phyloP scores from a whole-genome alignment of 2,113 vertebrate species.

The Calyptomena viridis region DNA sequence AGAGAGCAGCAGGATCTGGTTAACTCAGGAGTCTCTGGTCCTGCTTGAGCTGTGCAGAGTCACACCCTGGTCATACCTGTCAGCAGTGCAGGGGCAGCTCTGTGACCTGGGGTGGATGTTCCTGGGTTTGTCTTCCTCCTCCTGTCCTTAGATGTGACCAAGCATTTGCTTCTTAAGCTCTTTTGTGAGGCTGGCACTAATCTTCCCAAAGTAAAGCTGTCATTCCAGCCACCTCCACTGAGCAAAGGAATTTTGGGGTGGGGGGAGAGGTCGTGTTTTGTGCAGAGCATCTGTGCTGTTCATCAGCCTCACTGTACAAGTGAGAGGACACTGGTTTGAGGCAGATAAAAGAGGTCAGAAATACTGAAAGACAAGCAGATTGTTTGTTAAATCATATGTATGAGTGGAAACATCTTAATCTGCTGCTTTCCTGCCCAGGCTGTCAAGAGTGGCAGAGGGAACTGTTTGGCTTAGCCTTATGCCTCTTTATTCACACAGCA shows the following conservation, averaged over 20 bases:
- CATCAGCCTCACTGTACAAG: neutral
- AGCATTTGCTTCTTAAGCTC: neutral
- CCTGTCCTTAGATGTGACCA: neutral
- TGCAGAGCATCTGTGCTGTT: neutral
- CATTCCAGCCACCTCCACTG: neutral
- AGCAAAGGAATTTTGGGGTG: neutral
- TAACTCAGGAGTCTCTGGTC: neutral
- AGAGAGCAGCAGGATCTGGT: neutral
- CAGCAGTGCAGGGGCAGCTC: neutral
- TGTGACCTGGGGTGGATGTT: accelerated
- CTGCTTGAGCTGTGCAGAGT: neutral
- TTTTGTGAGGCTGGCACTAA: neutral
- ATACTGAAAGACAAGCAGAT: neutral
- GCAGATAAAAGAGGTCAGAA: neutral
- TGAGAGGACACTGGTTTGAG: neutral
- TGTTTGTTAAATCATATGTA: neutral
- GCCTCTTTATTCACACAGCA: neutral
- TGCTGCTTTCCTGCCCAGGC: neutral
- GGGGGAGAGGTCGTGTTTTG: neutral
- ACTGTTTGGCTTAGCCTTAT: neutral
- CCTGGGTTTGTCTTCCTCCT: neutral
- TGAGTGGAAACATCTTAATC: neutral
- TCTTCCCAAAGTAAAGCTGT: neutral
- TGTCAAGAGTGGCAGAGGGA: neutral
- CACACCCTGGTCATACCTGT: neutral